phyloP scores from a whole-genome alignment of 2,888 invertebrate species.

The Galerucella calmariensis region DNA sequence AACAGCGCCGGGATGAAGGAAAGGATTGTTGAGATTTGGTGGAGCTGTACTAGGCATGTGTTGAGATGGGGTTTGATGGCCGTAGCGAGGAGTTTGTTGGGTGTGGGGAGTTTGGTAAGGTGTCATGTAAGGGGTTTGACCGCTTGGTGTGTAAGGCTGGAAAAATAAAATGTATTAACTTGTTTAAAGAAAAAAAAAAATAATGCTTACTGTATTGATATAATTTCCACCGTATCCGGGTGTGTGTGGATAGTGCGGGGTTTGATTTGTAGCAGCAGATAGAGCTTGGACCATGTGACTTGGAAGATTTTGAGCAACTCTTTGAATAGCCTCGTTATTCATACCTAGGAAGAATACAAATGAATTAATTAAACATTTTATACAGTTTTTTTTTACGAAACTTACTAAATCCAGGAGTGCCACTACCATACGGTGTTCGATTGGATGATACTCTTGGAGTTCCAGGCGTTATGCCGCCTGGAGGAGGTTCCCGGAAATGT shows the following conservation, averaged over 20 bases:
- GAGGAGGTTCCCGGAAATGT: conserved; percentile 93
- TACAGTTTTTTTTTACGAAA: neutral
- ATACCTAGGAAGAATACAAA: conserved; percentile 61
- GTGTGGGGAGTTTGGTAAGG: conserved; percentile 83
- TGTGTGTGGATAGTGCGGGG: conserved; percentile 78
- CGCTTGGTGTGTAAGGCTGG: conserved; percentile 87
- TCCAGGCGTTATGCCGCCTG: conserved; percentile 76
- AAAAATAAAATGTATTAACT: conserved; percentile 29
- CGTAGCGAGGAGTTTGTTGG: conserved; percentile 77
- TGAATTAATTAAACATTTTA: neutral
- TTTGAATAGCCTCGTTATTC: conserved; percentile 76
- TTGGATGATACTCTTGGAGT: conserved; percentile 74
- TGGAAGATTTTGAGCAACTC: conserved; percentile 77
- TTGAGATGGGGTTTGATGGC: conserved; percentile 65
- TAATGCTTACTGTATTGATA: conserved; percentile 73
- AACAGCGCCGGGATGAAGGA: conserved; percentile 70
- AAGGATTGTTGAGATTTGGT: conserved; percentile 66
- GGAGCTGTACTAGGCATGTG: conserved; percentile 49
- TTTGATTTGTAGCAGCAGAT: conserved; percentile 77
- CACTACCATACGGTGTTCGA: conserved; percentile 68
- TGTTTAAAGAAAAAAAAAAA: neutral
- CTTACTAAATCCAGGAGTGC: conserved; percentile 52
- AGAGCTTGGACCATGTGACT: conserved; percentile 78
- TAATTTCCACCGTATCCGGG: conserved; percentile 78
- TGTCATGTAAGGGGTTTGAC: conserved; percentile 94